Conservation (phyloP, 1,140 invertebrate species). For the Orchestia grillus region DNA sequence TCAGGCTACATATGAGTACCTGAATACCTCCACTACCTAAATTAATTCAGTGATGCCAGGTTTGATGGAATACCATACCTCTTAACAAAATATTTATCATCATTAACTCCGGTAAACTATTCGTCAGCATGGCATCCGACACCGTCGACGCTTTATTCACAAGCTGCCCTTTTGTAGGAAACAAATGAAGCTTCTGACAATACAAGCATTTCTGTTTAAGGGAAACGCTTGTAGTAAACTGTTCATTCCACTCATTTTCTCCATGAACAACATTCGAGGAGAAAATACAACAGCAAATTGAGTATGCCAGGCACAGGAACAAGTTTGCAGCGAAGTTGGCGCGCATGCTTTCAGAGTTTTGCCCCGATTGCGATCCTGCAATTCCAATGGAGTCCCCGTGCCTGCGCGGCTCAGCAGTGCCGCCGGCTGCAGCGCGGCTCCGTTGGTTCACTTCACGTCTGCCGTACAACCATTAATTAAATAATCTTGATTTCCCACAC, state of each 20-base stretch:
- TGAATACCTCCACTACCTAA: neutral
- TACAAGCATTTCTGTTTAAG: neutral
- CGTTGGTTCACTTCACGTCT: neutral
- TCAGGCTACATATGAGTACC: neutral
- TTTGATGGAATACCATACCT: neutral
- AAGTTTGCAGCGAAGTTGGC: neutral
- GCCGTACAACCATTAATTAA: neutral
- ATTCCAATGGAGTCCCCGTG: neutral
- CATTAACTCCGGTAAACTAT: neutral
- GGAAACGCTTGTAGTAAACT: neutral
- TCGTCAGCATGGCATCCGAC: neutral
- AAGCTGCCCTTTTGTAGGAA: neutral
- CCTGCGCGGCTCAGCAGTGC: neutral
- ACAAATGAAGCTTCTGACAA: neutral
- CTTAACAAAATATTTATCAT: neutral
- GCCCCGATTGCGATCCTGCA: neutral
- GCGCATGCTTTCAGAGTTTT: neutral
- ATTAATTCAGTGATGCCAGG: neutral
- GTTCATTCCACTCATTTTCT: neutral
- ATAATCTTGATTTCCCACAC: neutral
- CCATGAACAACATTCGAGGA: neutral
- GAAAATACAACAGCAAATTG: conserved; percentile 1
- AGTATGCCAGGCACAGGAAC: neutral
- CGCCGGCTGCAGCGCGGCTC: neutral
- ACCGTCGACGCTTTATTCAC: neutral